Base-by-base conservation (phyloP, 1,140 invertebrate species). In the Neodiprion fabricii region DNA sequence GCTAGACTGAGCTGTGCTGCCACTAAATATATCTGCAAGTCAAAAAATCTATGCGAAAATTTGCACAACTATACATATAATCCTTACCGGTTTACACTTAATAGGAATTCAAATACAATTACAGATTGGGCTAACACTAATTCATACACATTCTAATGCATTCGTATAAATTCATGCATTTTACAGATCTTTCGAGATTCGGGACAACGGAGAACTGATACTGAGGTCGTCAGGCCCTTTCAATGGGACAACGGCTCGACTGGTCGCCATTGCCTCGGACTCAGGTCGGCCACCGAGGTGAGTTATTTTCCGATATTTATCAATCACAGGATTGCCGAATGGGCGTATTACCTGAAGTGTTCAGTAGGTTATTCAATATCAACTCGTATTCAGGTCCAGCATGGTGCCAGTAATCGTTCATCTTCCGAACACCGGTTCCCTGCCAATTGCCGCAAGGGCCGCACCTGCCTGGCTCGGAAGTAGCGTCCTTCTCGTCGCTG, bases 201-300 rank as follows among this genome's bases (percentile, higher is more conserved):
- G 84, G 50, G 86, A 89, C 21, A 84, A 86, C 47, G 90, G 90
- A 40, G 91, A 91, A 77, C 78, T 92, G 74, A 90, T 89, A 72
- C 77, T 91, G 68, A 85, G 89, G 77, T 84, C 83, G 66, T 47
- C 86, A 90, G 23, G 93, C 91, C 85, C 85, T 86, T 77, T 92
- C 89, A 75, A 92, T 90, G 72, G 91, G 91, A 79, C 93, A 92
- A 86, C 88, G 48, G 87, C 87, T 65, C 79, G 87, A 74, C 76
- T 96, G 53, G 92, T 96, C 17, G 94, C 93, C 65, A 92, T 95
- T 72, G 96, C 95, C 17, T 92, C 92, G 1, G 96, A 97, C 84
- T 93, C 92, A 50, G 95, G 95, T 50, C 88, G 90, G 48, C 95
- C 95, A 61, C 92, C 95, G 0, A 88, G 93, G 88, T 92, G 91